A percentile compares a stretch with the other conserved stretches of the same genome.
Evolutionary conservation across 2,888 invertebrate species (phyloP).

Genomic region (Drosophila hamatofila): DNA sequence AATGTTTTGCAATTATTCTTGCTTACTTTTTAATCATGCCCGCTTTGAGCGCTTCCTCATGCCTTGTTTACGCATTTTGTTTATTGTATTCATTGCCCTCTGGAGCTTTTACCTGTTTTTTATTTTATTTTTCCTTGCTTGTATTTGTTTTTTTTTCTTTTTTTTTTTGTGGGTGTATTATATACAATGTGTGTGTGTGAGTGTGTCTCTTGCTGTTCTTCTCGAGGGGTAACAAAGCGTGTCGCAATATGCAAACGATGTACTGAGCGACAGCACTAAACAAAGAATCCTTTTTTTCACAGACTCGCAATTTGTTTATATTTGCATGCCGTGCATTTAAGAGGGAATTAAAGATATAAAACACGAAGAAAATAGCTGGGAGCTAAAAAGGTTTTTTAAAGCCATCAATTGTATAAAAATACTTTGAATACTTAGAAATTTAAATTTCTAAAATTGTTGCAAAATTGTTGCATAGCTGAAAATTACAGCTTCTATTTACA

Average conservation of each 20-base stretch:
- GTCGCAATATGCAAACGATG: constrained; percentile 52
- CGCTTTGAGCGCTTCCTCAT: constrained; percentile 20
- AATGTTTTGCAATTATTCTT: constrained; percentile 63
- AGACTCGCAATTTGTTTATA: constrained; percentile 24
- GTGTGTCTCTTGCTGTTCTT: not conserved
- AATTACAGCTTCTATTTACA: not conserved
- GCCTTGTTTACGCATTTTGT: constrained; percentile 59
- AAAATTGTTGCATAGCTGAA: not conserved
- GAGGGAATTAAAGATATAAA: not conserved
- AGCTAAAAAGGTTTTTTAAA: not conserved
- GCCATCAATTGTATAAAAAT: not conserved
- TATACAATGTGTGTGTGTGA: not conserved
- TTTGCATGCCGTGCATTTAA: constrained; percentile 17
- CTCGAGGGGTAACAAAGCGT: constrained; percentile 46
- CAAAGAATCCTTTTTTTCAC: constrained; percentile 19
- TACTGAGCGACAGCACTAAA: constrained; percentile 24
- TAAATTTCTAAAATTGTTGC: not conserved
- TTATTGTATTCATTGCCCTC: constrained; percentile 70
- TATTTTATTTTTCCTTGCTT: not conserved
- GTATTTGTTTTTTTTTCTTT: constrained; percentile 16
- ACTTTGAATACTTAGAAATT: not conserved
- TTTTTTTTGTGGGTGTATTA: not conserved
- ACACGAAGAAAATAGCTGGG: not conserved
- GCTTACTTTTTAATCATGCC: constrained; percentile 44
- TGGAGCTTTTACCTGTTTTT: constrained; percentile 51